phyloP scores from a whole-genome alignment of 2,797 vertebrate genomes.

The Lagodon rhomboides region DNA sequence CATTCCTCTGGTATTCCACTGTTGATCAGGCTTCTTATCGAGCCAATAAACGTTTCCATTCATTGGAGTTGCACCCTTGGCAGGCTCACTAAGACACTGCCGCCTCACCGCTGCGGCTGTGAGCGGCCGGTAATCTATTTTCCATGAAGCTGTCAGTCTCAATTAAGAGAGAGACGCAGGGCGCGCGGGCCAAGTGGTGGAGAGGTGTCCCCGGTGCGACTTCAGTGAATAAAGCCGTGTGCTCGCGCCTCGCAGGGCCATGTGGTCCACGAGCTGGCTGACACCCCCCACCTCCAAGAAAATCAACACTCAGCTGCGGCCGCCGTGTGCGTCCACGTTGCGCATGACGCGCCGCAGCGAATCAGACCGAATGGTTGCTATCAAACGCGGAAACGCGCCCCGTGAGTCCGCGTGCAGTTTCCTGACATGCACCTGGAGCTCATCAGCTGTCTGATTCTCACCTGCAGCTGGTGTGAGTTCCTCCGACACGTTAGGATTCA shows the following conservation, averaged over 20 bases:
- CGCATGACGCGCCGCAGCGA: slow-evolving; percentile 39
- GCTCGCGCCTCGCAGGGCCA: background rate
- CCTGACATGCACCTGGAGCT: background rate
- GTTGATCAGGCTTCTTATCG: background rate
- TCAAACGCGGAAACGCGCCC: slow-evolving; percentile 30
- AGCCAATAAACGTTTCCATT: background rate
- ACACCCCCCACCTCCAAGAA: background rate
- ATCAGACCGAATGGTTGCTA: background rate
- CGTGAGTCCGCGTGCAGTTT: background rate
- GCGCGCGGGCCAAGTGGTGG: slow-evolving; percentile 30
- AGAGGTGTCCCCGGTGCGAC: slow-evolving; percentile 8
- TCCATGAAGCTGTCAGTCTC: slow-evolving; percentile 72
- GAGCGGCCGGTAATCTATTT: slow-evolving; percentile 79
- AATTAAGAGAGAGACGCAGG: slow-evolving; percentile 71
- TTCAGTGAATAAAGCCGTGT: slow-evolving; percentile 33
- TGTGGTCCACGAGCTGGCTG: slow-evolving; percentile 10
- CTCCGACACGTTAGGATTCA: too few species aligned
- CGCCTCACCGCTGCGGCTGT: slow-evolving; percentile 15
- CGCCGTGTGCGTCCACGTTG: slow-evolving; percentile 41
- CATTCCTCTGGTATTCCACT: rapidly evolving
- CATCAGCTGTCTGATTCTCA: background rate
- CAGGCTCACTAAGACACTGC: slow-evolving; percentile 38
- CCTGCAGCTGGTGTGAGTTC: background rate
- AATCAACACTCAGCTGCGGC: background rate
- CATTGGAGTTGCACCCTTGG: background rate